These are phyloP conservation scores for Tragulus kanchil DNA, from an alignment of 2,113 vertebrate genomes.

Conservation along the genomic window DNA sequence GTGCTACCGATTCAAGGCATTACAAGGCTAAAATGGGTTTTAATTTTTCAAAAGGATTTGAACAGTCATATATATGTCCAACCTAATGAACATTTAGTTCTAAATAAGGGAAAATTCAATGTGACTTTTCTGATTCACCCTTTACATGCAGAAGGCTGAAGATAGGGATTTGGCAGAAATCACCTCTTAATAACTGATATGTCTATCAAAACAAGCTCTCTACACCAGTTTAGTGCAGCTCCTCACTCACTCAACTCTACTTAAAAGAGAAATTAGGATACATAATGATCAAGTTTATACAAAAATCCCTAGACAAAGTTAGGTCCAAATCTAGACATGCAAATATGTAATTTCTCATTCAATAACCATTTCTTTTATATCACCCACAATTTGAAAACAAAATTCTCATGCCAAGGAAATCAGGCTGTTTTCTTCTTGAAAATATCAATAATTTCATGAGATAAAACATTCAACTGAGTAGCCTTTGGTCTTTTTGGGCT, in stretches of 20 bases:
- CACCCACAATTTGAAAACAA: neutral
- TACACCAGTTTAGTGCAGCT: neutral
- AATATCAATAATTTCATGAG: neutral
- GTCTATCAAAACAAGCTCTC: neutral
- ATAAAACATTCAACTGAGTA: too few species aligned
- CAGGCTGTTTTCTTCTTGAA: neutral
- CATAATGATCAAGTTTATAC: neutral
- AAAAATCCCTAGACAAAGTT: constrained; percentile 6
- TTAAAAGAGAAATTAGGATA: neutral
- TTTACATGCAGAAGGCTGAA: neutral
- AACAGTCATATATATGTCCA: constrained; percentile 57
- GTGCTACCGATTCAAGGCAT: neutral
- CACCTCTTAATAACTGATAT: neutral
- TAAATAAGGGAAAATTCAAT: constrained; percentile 29
- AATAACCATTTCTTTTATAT: neutral
- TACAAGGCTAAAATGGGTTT: neutral
- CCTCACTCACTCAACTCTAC: neutral
- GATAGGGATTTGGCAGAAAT: neutral
- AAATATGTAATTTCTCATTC: neutral
- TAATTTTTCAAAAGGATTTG: constrained; percentile 45
- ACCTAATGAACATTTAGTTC: neutral
- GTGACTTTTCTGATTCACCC: constrained; percentile 6
- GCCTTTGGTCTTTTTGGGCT: too few species aligned
- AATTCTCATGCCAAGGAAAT: neutral
- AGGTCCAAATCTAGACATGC: neutral